Base-by-base conservation (phyloP, 2,113 vertebrate genomes). In the Neolamprologus falcicula region DNA sequence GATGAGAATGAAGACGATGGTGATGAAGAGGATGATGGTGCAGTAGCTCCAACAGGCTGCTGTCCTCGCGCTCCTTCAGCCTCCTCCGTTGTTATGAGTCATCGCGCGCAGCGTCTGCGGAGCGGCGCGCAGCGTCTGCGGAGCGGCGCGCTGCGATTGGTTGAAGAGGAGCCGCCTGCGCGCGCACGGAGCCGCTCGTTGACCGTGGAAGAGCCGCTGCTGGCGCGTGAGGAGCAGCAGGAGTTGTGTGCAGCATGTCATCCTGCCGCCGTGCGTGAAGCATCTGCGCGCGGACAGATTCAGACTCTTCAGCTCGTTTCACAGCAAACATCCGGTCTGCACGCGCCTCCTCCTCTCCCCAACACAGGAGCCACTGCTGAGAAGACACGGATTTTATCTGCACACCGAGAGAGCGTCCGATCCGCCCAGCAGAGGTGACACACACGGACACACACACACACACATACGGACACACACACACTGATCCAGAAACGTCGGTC, bases 381-480 rank as follows among this genome's bases (percentile, higher is more conserved):
- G 45, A 50, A 78, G 7, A 52, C 26, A 78, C 28, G 45, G 73
- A 6, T 33, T 78, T 78, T 33, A 52, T 33, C 73, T 78, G 45
- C 17, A 78, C 45, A 78, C 2, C 28, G 82, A 52, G 45, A 68
- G 85, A 66, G 80, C 80, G 50, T 78, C 83, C 54, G 85, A 94
- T 66, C 90, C 93, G 85, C 91, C 92, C 86, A 90, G 83, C 86
- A 92, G 86, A 93, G 93, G 93, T 94, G 83, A 94, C 40, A 47
- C 83, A 61, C 82, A 16, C 40, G 24, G 76, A 55, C 61, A 40
- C 87, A 42, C 28, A 21, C 59, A 21, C 59, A 42, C 37, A 80
- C 42, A 68, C 57, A 55, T 71, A 61, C 21, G 13, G 26, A 52
- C 26, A 35, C 83, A n/a, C 21, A 73, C 52, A 5, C 33, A 7